These are phyloP conservation scores for Sterrhoptilus dennistouni DNA, from an alignment of 2,113 vertebrate genomes.

Conservation along the genomic window DNA sequence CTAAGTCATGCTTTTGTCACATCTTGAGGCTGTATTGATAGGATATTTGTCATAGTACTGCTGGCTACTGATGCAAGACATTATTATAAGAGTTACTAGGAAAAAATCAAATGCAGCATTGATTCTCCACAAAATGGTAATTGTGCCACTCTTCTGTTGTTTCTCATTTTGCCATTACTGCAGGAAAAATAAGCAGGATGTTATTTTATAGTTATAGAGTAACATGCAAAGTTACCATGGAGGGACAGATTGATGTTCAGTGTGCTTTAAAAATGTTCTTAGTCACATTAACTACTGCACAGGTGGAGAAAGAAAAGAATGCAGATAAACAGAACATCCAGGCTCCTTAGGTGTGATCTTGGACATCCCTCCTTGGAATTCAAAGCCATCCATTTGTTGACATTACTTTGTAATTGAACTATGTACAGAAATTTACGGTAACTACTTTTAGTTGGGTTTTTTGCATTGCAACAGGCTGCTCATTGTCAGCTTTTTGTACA, in stretches of 20 bases:
- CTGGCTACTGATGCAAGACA: background rate
- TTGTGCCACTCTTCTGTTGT: background rate
- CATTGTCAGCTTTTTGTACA: background rate
- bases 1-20: background rate
- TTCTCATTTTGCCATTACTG: background rate
- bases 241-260: background rate
- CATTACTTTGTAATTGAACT: background rate
- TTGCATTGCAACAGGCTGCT: background rate
- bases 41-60: background rate
- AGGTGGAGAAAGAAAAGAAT: background rate
- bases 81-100: background rate
- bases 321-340: background rate
- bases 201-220: background rate
- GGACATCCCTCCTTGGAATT: background rate
- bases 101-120: background rate
- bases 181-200: background rate
- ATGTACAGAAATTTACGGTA: background rate
- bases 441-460: background rate
- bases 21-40: background rate
- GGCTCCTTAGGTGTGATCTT: background rate
- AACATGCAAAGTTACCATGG: background rate
- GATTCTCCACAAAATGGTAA: background rate
- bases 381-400: background rate
- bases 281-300: background rate
- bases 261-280: background rate